phyloP scores from a whole-genome alignment of 1,140 invertebrate genomes.

The Musca domestica region DNA sequence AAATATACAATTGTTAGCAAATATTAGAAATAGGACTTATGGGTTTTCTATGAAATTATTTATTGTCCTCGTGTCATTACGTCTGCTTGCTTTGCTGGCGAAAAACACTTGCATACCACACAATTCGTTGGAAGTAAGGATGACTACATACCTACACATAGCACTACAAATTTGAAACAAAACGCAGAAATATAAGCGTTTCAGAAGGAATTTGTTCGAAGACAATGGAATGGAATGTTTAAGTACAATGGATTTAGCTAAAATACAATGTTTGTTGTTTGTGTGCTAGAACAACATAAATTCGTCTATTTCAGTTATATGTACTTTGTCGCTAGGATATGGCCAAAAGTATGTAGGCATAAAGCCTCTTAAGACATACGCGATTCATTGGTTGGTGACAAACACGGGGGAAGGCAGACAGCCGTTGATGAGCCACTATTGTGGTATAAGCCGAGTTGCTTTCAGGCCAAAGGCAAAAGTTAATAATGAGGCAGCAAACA shows the following conservation, averaged over 20 bases:
- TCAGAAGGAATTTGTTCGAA: neutral
- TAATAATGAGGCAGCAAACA: constrained; percentile 10
- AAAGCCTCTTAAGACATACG: constrained; percentile 3
- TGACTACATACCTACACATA: too few relatives aligned
- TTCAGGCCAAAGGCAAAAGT: neutral
- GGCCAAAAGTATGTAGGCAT: neutral
- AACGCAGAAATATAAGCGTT: neutral
- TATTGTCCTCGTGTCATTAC: too few relatives aligned
- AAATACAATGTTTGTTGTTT: neutral
- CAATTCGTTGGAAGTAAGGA: too few relatives aligned
- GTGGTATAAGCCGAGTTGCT: neutral
- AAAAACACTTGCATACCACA: too few relatives aligned
- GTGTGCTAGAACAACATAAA: neutral
- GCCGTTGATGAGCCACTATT: neutral
- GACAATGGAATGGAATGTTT: neutral
- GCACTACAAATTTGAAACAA: too few relatives aligned
- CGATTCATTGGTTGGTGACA: neutral
- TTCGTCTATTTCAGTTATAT: neutral
- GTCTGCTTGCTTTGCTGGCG: too few relatives aligned
- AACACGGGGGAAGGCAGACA: neutral
- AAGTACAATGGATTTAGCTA: constrained; percentile 1
- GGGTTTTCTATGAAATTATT: too few relatives aligned
- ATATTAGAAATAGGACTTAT: too few relatives aligned
- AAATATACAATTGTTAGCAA: too few relatives aligned
- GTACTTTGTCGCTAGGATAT: constrained; percentile 16